These are phyloP conservation scores for Piprites chloris DNA, from an alignment of 2,113 vertebrate species.

Conservation along the genomic window DNA sequence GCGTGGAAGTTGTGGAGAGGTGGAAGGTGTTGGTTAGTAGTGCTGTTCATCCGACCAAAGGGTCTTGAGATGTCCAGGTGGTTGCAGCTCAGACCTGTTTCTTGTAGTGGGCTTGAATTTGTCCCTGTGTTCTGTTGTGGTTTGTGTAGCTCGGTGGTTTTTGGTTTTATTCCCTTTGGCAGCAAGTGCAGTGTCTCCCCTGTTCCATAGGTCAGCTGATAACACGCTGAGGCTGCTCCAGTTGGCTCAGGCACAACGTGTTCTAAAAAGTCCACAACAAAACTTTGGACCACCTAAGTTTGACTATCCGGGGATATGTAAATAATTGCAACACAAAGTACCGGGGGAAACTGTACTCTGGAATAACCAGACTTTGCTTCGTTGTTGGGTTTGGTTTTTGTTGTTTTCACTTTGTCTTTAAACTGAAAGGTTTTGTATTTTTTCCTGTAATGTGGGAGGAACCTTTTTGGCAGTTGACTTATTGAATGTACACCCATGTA, in stretches of 20 bases:
- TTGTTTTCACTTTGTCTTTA: neutral
- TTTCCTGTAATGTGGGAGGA: neutral
- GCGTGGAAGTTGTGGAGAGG: neutral
- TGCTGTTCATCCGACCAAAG: neutral
- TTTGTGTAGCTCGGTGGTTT: neutral
- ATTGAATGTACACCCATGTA: neutral
- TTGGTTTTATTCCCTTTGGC: neutral
- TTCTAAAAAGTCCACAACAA: conserved; percentile 8
- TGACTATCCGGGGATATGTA: conserved; percentile 43
- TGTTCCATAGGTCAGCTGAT: neutral
- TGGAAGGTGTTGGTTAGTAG: neutral
- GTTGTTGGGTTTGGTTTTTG: neutral
- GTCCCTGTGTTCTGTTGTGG: neutral
- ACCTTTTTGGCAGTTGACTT: neutral
- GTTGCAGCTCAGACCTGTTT: neutral
- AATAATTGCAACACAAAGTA: conserved; percentile 59
- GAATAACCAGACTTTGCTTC: conserved; percentile 14
- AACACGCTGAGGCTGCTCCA: neutral
- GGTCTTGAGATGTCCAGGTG: neutral
- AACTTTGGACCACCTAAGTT: conserved; percentile 51
- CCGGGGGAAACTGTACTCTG: conserved; percentile 28
- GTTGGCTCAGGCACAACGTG: neutral
- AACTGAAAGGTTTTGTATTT: neutral
- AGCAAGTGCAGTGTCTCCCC: neutral
- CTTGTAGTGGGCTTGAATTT: neutral